Percentiles rank a stretch among this genome's conserved stretches.
These are phyloP conservation scores for Drosophila affinis DNA, from an alignment of 2,888 invertebrate species.

Conservation along the genomic window DNA sequence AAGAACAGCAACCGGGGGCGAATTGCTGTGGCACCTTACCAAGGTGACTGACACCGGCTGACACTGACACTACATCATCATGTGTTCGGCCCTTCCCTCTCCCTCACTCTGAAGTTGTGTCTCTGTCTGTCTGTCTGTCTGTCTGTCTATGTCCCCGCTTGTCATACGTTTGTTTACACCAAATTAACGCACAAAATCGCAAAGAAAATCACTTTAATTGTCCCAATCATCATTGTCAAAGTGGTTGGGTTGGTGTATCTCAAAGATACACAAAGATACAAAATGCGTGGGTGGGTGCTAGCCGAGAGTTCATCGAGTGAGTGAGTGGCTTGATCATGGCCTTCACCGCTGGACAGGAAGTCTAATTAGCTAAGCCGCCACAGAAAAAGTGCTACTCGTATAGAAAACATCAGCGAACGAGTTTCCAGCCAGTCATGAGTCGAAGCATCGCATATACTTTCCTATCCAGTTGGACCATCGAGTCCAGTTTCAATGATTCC, in stretches of 20 bases:
- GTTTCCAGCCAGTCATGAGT: neutral
- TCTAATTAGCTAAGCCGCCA: conserved; percentile 5
- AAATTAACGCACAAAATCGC: conserved; percentile 70
- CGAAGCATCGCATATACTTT: neutral
- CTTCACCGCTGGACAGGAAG: conserved; percentile 28
- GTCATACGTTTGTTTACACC: conserved; percentile 51
- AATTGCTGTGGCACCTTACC: conserved; percentile 43
- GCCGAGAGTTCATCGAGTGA: conserved; percentile 2
- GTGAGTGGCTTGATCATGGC: conserved; percentile 18
- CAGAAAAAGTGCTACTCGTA: neutral
- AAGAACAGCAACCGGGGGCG: conserved; percentile 1
- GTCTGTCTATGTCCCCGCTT: conserved; percentile 10
- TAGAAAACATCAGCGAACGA: neutral
- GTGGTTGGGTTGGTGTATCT: conserved; percentile 11
- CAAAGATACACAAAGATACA: neutral
- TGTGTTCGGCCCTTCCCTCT: conserved; percentile 1
- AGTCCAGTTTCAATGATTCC: no score
- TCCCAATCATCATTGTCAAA: conserved; percentile 34
- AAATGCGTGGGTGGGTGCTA: neutral
- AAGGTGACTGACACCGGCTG: conserved; percentile 71
- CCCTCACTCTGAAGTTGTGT: conserved; percentile 9
- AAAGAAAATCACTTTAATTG: conserved; percentile 67
- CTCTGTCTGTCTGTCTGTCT: conserved; percentile 12
- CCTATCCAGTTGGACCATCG: no score
- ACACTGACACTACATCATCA: conserved; percentile 19